Base-by-base conservation (phyloP, 1,140 invertebrate genomes). In the Eriocheir sinensis region DNA sequence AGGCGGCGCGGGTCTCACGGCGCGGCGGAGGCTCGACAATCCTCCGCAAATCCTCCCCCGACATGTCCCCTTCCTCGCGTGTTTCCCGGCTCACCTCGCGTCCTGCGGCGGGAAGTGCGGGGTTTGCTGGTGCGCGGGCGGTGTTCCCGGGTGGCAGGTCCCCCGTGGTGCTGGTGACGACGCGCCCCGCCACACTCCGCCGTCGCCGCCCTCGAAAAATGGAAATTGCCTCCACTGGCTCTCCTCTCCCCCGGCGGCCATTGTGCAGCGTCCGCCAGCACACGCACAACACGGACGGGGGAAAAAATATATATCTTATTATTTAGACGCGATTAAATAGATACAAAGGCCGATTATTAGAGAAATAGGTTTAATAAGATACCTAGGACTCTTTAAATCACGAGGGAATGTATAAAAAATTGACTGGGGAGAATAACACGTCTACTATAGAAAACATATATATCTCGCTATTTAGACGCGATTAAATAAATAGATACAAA, bases 121-220 rank as follows among this genome's bases (percentile, higher is more conserved):
- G 60, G 3, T 72, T 72, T 72, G 17, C 21, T 72, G 60, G 12
- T 12, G 60, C n/a, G 60, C n/a, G 27, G 21, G 21, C 4, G 60
- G 60, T n/a, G 44, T 44, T 40, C 15, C 83, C 4, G 17, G 83
- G 34, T 41, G 12, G 83, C 83, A 86, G 83, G 32, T 40, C 21
- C 34, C 40, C 36, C 12, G 40, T 3, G n/a, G 36, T 6, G 83
- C 21, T 40, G 40, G 40, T 86, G 21, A 21, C 3, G 60, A 21
- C 60, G 27, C 60, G 60, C 60, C n/a, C 60, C 60, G 60, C 60
- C 60, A 72, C 60, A 72, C 60, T n/a, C 27, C 60, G 60, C 60
- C 60, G 60, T 72, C 60, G n/a, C 60, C 60, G 60, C 60, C 60
- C n/a, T 72, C 60, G 21, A 72, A 72, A 72, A 72, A 72, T 72